Conservation (phyloP, 2,797 vertebrate genomes). For the Vipera ursinii region DNA sequence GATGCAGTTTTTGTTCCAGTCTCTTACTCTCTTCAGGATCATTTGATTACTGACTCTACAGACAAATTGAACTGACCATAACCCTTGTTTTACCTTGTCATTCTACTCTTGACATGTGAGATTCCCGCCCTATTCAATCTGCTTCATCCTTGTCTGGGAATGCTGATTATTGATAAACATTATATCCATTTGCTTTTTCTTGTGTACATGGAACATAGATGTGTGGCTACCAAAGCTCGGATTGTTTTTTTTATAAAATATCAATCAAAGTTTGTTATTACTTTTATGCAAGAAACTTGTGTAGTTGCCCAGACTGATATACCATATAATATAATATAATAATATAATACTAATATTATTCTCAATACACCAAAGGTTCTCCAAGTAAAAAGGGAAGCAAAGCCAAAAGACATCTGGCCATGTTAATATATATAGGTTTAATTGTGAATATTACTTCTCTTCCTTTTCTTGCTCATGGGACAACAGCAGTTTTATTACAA, state of each 20-base stretch:
- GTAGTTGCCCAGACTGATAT: neutral
- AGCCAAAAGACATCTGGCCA: neutral
- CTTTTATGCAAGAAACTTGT: neutral
- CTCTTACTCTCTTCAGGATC: neutral
- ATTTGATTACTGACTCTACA: neutral
- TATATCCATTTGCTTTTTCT: neutral
- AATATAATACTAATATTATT: neutral
- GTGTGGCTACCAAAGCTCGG: neutral
- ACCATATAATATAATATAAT: too few relatives aligned
- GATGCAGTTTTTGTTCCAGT: neutral
- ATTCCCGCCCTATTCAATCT: neutral
- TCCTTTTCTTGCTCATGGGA: neutral
- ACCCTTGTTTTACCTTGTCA: neutral
- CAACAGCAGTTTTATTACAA: neutral
- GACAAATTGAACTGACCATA: neutral
- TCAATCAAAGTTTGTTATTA: neutral
- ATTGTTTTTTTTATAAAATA: neutral
- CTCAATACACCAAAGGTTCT: neutral
- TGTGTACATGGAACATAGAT: neutral
- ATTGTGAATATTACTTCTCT: neutral
- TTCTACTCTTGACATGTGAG: neutral
- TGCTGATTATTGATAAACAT: neutral
- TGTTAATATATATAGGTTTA: neutral
- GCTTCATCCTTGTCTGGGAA: neutral
- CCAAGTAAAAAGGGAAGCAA: neutral